Percentiles rank a stretch among this genome's conserved stretches.
These are phyloP conservation scores for Cyclophora punctaria DNA, from an alignment of 2,888 invertebrate genomes.

Conservation along the genomic window DNA sequence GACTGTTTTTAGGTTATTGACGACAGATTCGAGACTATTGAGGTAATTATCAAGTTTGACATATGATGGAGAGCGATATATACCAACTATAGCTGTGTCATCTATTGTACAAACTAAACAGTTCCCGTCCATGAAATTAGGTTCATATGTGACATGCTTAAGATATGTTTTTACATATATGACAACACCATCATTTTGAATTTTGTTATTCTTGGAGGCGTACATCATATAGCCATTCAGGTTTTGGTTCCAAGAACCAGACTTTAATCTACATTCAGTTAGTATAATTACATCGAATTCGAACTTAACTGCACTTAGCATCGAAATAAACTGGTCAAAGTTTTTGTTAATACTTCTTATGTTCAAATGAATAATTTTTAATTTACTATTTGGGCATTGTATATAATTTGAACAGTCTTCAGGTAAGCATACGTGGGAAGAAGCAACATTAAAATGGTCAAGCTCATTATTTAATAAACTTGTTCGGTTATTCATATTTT, in stretches of 20 bases:
- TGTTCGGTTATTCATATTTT: no score
- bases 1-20: no score
- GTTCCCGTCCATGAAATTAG: slow-evolving; percentile 3
- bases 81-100: not conserved
- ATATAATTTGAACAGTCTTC: not conserved
- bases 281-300: slow-evolving; percentile 7
- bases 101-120: not conserved
- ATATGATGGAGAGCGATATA: slow-evolving; percentile 4
- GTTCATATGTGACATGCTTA: slow-evolving; percentile 2
- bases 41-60: not conserved
- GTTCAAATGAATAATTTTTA: slow-evolving; percentile 6
- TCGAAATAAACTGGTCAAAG: slow-evolving; percentile 2
- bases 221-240: slow-evolving; percentile 4
- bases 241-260: not conserved
- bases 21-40: no score
- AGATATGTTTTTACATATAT: slow-evolving; percentile 2
- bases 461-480: not conserved
- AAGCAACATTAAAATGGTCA: not conserved
- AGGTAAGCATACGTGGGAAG: not conserved
- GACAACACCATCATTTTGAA: slow-evolving; percentile 12
- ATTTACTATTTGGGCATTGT: not conserved
- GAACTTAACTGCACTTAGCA: not conserved
- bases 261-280: slow-evolving; percentile 10
- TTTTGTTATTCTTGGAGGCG: not conserved
- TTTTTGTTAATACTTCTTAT: slow-evolving; percentile 11